These are phyloP conservation scores for Heliopora coerulea DNA, from an alignment of 92 coral and sea anemone species.

Conservation along the genomic window DNA sequence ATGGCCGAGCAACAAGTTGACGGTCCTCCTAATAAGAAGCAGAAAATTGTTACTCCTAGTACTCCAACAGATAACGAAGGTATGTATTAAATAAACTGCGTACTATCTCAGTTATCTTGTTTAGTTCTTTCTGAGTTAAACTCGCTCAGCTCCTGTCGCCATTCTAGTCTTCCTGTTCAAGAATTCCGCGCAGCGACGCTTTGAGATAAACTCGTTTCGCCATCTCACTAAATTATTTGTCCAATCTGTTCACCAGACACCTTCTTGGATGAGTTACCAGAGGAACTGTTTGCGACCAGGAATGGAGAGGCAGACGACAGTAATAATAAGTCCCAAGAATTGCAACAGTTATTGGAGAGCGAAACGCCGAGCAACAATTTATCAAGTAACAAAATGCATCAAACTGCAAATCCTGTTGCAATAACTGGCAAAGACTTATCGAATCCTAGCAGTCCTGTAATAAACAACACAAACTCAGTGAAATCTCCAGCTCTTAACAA, in stretches of 20 bases:
- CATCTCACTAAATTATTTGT: conserved; percentile 22
- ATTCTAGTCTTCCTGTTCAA: conserved; percentile 35
- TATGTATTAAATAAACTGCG: conserved; percentile 46
- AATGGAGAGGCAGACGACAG: conserved; percentile 95
- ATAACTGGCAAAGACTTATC: conserved; percentile 80
- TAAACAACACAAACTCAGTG: conserved; percentile 74
- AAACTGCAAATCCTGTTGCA: conserved; percentile 65
- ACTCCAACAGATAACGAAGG: conserved; percentile 99
- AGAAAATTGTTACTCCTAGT: conserved; percentile 91
- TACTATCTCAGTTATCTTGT: conserved; percentile 12
- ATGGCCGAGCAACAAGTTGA: conserved; percentile 99
- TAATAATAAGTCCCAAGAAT: conserved; percentile 72
- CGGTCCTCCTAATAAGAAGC: conserved; percentile 99
- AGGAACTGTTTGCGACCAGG: conserved; percentile 84
- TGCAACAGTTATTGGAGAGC: conserved; percentile 98
- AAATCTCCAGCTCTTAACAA: conserved; percentile 82
- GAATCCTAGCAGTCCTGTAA: conserved; percentile 89
- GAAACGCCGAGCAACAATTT: conserved; percentile 64
- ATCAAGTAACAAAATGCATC: conserved; percentile 79
- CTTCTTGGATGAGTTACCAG: conserved; percentile 71
- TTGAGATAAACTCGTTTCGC: conserved; percentile 39
- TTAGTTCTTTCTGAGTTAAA: not conserved
- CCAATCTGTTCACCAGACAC: conserved; percentile 79
- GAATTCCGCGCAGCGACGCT: conserved; percentile 27
- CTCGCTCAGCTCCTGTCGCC: conserved; percentile 39